Evolutionary conservation across 2,113 vertebrate species (phyloP).

Genomic region (Aix galericulata): DNA sequence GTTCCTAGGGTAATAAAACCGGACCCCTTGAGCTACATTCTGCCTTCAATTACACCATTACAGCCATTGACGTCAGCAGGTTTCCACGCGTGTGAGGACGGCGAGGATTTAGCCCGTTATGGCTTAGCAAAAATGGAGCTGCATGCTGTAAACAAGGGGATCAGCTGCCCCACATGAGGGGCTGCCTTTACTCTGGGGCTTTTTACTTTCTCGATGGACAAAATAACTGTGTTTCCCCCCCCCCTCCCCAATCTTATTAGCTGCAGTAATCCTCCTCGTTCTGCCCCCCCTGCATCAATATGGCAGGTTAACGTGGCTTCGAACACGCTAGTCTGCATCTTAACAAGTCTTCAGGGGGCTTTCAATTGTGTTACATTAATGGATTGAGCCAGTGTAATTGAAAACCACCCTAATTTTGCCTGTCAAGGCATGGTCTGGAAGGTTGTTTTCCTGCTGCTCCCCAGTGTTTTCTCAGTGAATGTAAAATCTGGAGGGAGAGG

Average conservation of each 20-base stretch:
- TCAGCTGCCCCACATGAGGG: not conserved
- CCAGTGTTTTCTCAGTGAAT: not conserved
- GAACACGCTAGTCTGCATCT: not conserved
- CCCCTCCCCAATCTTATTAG: not conserved
- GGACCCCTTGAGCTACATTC: not conserved
- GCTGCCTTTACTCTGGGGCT: not conserved
- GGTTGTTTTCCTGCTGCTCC: not conserved
- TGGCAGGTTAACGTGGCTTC: not conserved
- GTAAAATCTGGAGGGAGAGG: not conserved
- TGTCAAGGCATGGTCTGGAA: not conserved
- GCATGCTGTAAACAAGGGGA: fast-evolving
- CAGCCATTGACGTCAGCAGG: not conserved
- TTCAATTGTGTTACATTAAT: not conserved
- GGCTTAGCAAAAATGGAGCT: not conserved
- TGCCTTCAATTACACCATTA: conserved; percentile 7
- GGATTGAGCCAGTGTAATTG: not conserved
- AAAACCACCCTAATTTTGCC: not conserved
- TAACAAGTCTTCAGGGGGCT: not conserved
- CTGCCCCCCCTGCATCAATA: not conserved
- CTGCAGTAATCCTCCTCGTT: not conserved
- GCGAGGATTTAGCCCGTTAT: not conserved
- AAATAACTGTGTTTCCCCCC: not conserved
- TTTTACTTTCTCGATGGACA: not conserved
- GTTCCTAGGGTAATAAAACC: not conserved
- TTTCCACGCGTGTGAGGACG: not conserved